phyloP scores from a whole-genome alignment of 2,113 vertebrate species.

The Paradisaea rubra region DNA sequence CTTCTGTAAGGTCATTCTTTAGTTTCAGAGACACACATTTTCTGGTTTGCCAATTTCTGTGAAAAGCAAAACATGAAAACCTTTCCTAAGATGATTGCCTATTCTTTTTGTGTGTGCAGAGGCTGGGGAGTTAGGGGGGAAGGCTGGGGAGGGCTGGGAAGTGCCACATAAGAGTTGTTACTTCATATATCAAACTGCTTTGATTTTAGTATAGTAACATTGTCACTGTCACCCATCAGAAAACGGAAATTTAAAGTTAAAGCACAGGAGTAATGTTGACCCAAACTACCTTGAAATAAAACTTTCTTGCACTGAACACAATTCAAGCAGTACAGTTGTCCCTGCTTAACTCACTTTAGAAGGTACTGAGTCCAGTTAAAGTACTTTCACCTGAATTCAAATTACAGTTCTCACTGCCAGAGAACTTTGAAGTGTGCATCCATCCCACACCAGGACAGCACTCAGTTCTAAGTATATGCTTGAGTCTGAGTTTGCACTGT shows the following conservation, averaged over 20 bases:
- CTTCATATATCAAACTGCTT: not conserved
- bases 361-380: conserved; percentile 5
- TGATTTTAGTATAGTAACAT: not conserved
- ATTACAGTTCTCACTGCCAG: not conserved
- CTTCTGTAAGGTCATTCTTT: not conserved
- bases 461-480: not conserved
- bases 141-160: not conserved
- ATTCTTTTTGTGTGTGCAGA: not conserved
- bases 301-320: not conserved
- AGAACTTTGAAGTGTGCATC: not conserved
- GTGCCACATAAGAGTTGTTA: not conserved
- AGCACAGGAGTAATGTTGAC: not conserved
- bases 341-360: not conserved
- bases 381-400: not conserved
- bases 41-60: not conserved
- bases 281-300: not conserved
- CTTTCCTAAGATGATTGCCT: not conserved
- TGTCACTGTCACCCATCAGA: not conserved
- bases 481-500: not conserved
- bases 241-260: not conserved
- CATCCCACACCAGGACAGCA: not conserved
- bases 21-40: not conserved
- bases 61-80: not conserved
- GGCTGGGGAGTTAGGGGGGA: fast-evolving
- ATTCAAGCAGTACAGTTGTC: not conserved